Conservation (phyloP, 2,797 vertebrate species). For the Bradypodion pumilum region DNA sequence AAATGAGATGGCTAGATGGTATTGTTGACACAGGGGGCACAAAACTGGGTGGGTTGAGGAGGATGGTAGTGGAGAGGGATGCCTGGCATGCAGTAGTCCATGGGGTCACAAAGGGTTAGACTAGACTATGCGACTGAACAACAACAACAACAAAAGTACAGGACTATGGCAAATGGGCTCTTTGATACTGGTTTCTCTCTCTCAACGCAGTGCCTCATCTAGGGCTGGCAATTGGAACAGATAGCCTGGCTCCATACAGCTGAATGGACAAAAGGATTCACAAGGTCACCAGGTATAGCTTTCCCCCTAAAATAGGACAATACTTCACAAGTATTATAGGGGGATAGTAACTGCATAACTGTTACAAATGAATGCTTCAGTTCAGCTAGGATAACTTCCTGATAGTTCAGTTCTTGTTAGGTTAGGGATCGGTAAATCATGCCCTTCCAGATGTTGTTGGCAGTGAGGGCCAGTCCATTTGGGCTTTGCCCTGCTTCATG, state of each 20-base stretch:
- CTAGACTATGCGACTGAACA: no score
- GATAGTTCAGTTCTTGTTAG: not conserved
- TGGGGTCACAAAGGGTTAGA: no score
- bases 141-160: no score
- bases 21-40: no score
- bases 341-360: not conserved
- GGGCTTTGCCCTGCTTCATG: no score
- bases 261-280: not conserved
- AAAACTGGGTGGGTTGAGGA: no score
- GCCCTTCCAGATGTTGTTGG: not conserved
- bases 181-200: not conserved
- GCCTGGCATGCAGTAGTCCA: no score
- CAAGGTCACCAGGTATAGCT: not conserved
- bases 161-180: not conserved
- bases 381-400: not conserved
- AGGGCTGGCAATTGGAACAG: not conserved
- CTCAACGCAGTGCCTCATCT: not conserved
- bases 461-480: no score
- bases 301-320: not conserved
- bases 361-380: not conserved
- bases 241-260: not conserved
- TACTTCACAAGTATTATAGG: no score
- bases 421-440: not conserved
- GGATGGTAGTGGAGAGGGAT: no score
- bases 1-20: no score